A percentile compares a stretch with the other conserved stretches of the same genome.
Evolutionary conservation across 2,113 vertebrate species (phyloP).

Genomic region (Protobothrops flavoviridis): DNA sequence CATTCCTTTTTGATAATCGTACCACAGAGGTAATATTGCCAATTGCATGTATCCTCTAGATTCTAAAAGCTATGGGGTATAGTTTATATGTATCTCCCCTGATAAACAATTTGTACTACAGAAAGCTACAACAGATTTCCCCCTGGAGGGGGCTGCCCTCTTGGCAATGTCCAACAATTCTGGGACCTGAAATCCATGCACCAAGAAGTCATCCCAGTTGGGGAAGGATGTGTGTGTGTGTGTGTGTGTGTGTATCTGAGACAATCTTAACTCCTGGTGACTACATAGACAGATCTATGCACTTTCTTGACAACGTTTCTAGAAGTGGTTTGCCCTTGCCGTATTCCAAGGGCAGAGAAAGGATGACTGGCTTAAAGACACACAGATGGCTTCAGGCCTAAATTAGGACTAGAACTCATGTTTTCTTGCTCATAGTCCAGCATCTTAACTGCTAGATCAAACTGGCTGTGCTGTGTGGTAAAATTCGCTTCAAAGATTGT

Average conservation of each 20-base stretch:
- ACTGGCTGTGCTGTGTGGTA: background rate
- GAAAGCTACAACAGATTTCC: background rate
- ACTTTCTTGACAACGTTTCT: background rate
- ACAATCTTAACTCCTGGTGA: background rate
- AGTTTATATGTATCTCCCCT: background rate
- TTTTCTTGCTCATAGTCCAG: background rate
- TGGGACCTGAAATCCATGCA: background rate
- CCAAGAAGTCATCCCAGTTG: background rate
- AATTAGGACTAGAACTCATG: background rate
- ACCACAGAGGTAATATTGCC: background rate
- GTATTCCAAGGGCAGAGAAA: background rate
- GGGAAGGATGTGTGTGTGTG: background rate
- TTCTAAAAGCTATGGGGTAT: background rate
- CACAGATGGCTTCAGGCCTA: background rate
- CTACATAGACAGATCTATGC: background rate
- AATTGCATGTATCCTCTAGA: background rate
- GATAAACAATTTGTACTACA: background rate
- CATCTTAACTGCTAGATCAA: background rate
- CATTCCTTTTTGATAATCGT: background rate
- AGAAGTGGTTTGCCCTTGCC: background rate
- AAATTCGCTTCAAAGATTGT: background rate
- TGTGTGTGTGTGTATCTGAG: background rate
- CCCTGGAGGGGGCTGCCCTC: background rate
- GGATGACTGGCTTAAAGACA: background rate
- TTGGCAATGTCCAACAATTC: background rate